Evolutionary conservation across 1,140 invertebrate species (phyloP).

Genomic region (Hyles vespertilio): DNA sequence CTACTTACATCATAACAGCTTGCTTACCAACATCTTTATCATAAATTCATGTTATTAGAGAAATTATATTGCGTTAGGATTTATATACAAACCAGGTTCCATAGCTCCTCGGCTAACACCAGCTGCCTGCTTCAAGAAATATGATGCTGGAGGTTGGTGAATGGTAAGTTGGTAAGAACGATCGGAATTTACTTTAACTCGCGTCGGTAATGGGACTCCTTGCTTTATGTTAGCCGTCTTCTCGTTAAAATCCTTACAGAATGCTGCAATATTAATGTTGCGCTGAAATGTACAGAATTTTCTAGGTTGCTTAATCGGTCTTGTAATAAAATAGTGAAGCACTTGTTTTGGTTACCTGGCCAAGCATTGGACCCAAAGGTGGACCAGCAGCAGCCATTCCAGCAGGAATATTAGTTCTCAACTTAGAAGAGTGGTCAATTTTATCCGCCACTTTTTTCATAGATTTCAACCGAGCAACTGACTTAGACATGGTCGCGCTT

Average conservation of each 20-base stretch:
- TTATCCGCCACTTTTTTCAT: conserved; percentile 84
- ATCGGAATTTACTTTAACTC: conserved; percentile 90
- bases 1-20: too few relatives aligned
- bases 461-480: conserved; percentile 78
- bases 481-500: conserved; percentile 81
- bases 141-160: conserved; percentile 89
- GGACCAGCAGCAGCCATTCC: conserved; percentile 91
- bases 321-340: background rate
- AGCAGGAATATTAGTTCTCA: conserved; percentile 89
- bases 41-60: too few relatives aligned
- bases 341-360: conserved; percentile 81
- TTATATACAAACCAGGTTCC: conserved; percentile 78
- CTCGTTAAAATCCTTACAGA: conserved; percentile 99
- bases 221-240: conserved; percentile 94
- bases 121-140: conserved; percentile 96
- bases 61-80: background rate
- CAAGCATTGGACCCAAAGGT: conserved; percentile 93
- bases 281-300: conserved; percentile 78
- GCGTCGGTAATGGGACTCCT: conserved; percentile 92
- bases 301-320: background rate
- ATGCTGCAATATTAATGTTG: conserved; percentile 95
- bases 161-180: conserved; percentile 90
- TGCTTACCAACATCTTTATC: too few relatives aligned
- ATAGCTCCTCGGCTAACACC: conserved; percentile 91
- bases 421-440: conserved; percentile 82